phyloP scores from a whole-genome alignment of 1,140 invertebrate genomes.

The Bilobella aurantiaca region DNA sequence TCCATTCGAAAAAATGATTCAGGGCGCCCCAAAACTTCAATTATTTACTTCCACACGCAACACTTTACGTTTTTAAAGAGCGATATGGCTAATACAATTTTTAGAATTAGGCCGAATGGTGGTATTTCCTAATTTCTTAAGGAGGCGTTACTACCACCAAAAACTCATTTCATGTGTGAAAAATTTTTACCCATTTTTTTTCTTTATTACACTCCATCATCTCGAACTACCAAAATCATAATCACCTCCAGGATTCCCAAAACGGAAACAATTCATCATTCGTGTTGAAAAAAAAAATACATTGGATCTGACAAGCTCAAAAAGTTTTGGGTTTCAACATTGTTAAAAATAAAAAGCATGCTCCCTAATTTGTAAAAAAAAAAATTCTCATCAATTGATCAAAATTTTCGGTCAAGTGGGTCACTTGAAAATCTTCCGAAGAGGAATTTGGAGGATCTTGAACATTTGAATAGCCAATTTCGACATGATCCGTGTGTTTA shows the following conservation, averaged over 20 bases:
- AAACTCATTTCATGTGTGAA: not conserved
- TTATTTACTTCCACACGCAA: not conserved
- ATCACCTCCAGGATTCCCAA: too few relatives aligned
- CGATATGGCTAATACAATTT: not conserved
- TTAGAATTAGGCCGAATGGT: not conserved
- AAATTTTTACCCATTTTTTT: too few relatives aligned
- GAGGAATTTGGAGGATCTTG: not conserved
- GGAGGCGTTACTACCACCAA: not conserved
- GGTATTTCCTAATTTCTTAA: not conserved
- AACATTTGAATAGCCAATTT: not conserved
- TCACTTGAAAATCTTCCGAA: not conserved
- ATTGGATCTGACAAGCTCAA: too few relatives aligned
- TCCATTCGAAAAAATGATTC: not conserved
- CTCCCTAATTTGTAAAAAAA: not conserved
- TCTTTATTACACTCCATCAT: too few relatives aligned
- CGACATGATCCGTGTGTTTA: not conserved
- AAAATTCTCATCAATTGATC: not conserved
- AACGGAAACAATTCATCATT: too few relatives aligned
- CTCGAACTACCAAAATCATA: too few relatives aligned
- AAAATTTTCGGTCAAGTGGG: slow-evolving; percentile 9
- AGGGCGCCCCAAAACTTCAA: not conserved
- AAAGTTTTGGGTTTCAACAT: too few relatives aligned
- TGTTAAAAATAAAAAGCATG: too few relatives aligned
- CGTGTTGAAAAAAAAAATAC: too few relatives aligned
- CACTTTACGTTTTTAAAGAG: not conserved